Percentiles rank a stretch among this genome's conserved stretches.
These are phyloP conservation scores for Adineta ricciae DNA, from an alignment of 2,888 invertebrate species.

Conservation along the genomic window DNA sequence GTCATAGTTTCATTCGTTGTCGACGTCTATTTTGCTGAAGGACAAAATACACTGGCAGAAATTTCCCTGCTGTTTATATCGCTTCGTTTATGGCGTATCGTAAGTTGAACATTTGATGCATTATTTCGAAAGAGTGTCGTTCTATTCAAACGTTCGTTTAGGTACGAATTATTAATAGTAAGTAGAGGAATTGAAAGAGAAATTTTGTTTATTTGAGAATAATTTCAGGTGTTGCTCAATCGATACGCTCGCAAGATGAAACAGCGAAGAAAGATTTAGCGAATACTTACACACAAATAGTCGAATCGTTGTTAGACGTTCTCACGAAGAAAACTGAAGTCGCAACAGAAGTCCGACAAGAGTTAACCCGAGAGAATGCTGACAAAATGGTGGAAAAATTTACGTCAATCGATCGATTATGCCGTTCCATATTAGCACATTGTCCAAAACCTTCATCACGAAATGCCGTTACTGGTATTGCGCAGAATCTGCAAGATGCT, in stretches of 20 bases:
- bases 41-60: background rate
- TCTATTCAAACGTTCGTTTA: too few species aligned
- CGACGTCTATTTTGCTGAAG: background rate
- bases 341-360: background rate
- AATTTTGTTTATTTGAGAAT: background rate
- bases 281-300: background rate
- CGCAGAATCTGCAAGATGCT: background rate
- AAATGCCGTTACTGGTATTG: background rate
- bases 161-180: background rate
- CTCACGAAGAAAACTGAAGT: background rate
- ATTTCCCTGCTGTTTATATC: background rate
- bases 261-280: background rate
- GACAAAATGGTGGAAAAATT: constrained; percentile 3
- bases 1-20: background rate
- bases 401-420: background rate
- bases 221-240: background rate
- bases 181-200: background rate
- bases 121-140: too few species aligned
- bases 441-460: background rate
- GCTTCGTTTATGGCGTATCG: constrained; percentile 11
- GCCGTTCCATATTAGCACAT: background rate
- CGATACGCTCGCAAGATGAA: background rate
- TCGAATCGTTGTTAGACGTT: background rate
- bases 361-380: background rate
- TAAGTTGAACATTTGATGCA: background rate